Evolutionary conservation across 2,113 vertebrate genomes (phyloP).

Genomic region (Saguinus midas): DNA sequence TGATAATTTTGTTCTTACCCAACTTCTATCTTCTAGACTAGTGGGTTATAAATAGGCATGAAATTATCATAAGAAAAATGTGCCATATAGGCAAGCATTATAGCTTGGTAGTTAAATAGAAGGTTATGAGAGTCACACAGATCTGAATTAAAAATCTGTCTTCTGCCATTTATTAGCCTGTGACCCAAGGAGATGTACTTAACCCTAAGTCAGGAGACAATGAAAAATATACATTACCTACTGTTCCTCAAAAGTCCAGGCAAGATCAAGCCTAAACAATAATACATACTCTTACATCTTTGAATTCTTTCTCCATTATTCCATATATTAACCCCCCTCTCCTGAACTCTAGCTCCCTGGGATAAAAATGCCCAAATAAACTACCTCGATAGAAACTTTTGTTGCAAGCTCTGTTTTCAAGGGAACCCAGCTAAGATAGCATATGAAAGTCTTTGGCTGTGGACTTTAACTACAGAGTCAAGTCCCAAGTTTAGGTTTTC

Average conservation of each 20-base stretch:
- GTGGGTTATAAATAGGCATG: not conserved
- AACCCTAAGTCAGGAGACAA: not conserved
- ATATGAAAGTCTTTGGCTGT: not conserved
- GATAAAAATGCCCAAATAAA: not conserved
- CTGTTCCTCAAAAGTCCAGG: not conserved
- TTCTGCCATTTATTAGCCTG: not conserved
- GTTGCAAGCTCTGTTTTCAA: not conserved
- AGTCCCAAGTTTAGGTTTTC: not conserved
- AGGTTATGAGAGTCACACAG: not conserved
- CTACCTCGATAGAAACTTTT: not conserved
- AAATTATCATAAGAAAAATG: not conserved
- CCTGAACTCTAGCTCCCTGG: not conserved
- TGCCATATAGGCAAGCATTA: not conserved
- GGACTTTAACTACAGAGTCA: not conserved
- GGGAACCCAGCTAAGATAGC: not conserved
- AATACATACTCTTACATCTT: not conserved
- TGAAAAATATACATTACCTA: not conserved
- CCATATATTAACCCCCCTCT: not conserved
- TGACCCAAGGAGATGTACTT: not conserved
- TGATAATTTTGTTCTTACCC: not conserved
- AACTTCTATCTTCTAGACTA: not conserved
- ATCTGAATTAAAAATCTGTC: conserved; percentile 8
- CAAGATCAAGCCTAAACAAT: not conserved
- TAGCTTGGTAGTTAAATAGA: not conserved
- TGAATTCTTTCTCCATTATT: not conserved